phyloP scores from a whole-genome alignment of 2,113 vertebrate species.

The Mormyrus iriodes region DNA sequence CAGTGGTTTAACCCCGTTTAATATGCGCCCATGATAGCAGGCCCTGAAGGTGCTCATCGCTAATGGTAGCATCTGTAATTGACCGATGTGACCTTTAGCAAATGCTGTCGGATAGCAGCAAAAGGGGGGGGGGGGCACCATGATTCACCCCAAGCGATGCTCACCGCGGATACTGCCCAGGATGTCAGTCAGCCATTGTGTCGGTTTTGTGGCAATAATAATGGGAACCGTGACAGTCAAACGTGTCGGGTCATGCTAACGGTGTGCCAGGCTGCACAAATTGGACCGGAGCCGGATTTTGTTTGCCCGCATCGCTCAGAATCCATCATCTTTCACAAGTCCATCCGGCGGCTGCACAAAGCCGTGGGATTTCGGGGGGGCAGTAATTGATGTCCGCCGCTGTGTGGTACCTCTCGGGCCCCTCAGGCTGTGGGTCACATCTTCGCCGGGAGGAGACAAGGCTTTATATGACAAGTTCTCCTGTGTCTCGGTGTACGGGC shows the following conservation, averaged over 20 bases:
- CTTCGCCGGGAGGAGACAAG: background rate
- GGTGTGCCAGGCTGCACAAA: background rate
- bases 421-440: background rate
- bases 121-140: background rate
- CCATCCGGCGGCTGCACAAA: background rate
- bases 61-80: background rate
- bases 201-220: background rate
- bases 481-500: background rate
- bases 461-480: background rate
- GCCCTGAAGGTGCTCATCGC: background rate
- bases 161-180: background rate
- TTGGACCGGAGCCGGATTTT: background rate
- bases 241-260: background rate
- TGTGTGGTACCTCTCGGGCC: background rate
- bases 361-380: background rate
- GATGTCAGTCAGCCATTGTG: background rate
- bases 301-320: background rate
- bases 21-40: background rate
- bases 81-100: background rate
- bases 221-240: background rate
- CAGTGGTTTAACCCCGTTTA: background rate
- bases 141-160: background rate
- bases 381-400: background rate
- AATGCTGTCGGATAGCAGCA: background rate
- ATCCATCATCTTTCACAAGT: background rate